phyloP scores from a whole-genome alignment of 2,888 invertebrate species.

The Acanthoscelides obtectus region DNA sequence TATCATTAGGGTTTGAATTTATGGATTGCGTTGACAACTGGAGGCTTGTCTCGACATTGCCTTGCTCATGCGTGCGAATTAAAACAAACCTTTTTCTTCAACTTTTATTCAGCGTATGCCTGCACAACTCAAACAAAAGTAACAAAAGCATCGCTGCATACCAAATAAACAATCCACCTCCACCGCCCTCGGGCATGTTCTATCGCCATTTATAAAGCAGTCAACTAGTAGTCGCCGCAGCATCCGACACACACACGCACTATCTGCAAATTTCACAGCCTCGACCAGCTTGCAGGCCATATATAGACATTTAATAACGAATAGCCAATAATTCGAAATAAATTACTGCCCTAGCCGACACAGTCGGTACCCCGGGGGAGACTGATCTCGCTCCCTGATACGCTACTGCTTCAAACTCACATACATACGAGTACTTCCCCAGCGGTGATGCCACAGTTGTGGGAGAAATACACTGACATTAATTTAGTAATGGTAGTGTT shows the following conservation, averaged over 20 bases:
- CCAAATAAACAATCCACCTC: not conserved
- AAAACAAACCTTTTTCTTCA: no score
- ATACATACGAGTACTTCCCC: not conserved
- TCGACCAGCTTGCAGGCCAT: not conserved
- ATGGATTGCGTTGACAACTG: no score
- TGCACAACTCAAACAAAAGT: no score
- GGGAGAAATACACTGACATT: not conserved
- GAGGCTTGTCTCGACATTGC: no score
- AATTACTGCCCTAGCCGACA: not conserved
- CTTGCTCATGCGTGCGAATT: no score
- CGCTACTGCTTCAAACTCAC: not conserved
- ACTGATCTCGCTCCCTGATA: not conserved
- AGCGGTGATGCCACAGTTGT: not conserved
- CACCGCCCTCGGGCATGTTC: not conserved
- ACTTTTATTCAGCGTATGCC: no score
- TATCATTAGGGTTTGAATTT: no score
- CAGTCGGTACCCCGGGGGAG: not conserved
- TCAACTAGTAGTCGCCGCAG: not conserved
- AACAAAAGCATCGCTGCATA: not conserved
- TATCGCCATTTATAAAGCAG: not conserved
- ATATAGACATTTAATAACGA: slow-evolving; percentile 21
- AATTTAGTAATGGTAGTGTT: no score
- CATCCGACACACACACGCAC: not conserved
- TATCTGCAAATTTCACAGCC: not conserved
- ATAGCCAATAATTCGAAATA: slow-evolving; percentile 25